These are phyloP conservation scores for Anisognathus igniventris DNA, from an alignment of 2,797 vertebrate species.

Conservation along the genomic window DNA sequence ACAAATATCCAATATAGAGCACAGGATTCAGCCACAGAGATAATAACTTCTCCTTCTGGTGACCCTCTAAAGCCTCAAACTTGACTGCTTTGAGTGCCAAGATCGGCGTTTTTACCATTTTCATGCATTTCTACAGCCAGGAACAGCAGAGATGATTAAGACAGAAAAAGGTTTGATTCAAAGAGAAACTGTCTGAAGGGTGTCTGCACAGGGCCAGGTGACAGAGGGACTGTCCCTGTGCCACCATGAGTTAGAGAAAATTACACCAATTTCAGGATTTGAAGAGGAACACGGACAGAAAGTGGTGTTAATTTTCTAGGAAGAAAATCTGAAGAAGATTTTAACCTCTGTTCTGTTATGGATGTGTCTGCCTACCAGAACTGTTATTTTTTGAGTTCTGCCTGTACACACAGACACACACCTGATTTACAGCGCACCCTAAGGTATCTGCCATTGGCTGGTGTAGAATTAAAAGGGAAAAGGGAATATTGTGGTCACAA, in stretches of 20 bases:
- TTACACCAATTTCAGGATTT: background rate
- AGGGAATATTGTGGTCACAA: background rate
- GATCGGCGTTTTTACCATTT: background rate
- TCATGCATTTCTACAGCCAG: background rate
- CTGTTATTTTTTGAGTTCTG: background rate
- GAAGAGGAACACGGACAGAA: background rate
- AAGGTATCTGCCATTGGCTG: rapidly evolving
- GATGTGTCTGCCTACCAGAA: rapidly evolving
- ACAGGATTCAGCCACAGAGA: background rate
- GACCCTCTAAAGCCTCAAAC: background rate
- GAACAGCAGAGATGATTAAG: background rate
- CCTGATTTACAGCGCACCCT: background rate
- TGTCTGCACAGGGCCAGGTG: background rate
- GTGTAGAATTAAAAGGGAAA: background rate
- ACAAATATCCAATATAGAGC: background rate
- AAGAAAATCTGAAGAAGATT: background rate
- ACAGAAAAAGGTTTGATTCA: background rate
- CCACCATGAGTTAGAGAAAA: background rate
- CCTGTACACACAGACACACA: background rate
- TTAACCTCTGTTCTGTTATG: background rate
- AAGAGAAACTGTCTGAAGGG: background rate
- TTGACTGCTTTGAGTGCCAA: background rate
- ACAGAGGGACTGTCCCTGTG: background rate
- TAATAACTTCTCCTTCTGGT: background rate
- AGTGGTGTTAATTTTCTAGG: background rate